Evolutionary conservation across 2,113 vertebrate species (phyloP).

Genomic region (Trematomus loennbergii): DNA sequence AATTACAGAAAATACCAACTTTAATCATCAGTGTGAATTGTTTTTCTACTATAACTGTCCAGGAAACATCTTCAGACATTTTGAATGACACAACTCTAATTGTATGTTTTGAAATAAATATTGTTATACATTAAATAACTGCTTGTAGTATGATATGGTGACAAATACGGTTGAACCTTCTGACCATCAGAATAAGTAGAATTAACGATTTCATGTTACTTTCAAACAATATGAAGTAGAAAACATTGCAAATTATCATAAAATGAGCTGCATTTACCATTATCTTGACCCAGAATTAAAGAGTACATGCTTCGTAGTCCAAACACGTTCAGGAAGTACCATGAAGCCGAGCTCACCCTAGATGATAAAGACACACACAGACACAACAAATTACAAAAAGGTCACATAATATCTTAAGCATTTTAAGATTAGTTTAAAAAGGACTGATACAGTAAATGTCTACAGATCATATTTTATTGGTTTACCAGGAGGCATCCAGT

Average conservation of each 20-base stretch:
- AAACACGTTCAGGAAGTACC: slow-evolving; percentile 99
- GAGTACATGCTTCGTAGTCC: slow-evolving; percentile 99
- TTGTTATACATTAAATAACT: neutral
- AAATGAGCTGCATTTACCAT: slow-evolving; percentile 84
- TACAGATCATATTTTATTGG: neutral
- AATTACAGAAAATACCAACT: neutral
- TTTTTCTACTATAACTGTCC: neutral
- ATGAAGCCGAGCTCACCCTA: slow-evolving; percentile 99
- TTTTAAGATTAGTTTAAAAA: neutral
- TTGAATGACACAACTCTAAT: neutral
- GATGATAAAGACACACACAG: slow-evolving; percentile 35
- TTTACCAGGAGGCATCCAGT: slow-evolving; percentile 98
- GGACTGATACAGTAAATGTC: neutral
- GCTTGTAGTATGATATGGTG: neutral
- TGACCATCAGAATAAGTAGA: neutral
- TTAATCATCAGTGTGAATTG: neutral
- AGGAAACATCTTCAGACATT: too few relatives aligned
- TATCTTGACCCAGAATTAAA: slow-evolving; percentile 97
- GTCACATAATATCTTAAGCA: slow-evolving; percentile 1
- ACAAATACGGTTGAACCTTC: neutral
- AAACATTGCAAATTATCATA: neutral
- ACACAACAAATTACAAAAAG: neutral
- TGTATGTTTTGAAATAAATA: neutral
- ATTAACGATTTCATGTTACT: neutral
- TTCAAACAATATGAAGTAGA: neutral